Conservation (phyloP, 2,113 vertebrate species). For the Phrynosoma platyrhinos region DNA sequence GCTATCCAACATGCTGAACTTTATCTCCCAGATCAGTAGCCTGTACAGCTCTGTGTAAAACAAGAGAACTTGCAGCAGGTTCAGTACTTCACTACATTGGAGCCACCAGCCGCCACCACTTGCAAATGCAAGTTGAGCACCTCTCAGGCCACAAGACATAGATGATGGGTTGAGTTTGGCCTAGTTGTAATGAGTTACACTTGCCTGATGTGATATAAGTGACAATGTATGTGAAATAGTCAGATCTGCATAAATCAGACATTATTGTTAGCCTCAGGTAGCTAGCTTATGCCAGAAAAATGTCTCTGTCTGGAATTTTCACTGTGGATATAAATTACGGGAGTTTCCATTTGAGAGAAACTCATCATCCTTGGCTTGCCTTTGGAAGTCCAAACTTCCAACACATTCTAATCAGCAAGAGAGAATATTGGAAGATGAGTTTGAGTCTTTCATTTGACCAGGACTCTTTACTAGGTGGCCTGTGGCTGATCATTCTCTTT, state of each 20-base stretch:
- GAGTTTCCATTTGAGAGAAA: background rate
- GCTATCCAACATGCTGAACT: no score
- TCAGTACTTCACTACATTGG: no score
- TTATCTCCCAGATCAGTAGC: no score
- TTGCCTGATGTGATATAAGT: background rate
- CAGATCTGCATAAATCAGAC: background rate
- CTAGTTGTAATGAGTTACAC: background rate
- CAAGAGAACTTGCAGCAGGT: no score
- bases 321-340: background rate
- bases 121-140: background rate
- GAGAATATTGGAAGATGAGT: background rate
- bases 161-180: background rate
- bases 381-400: background rate
- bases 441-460: background rate
- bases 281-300: background rate
- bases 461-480: no score
- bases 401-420: background rate
- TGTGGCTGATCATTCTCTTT: no score
- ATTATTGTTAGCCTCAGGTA: background rate
- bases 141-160: background rate
- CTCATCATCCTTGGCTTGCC: background rate
- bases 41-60: no score
- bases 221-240: background rate
- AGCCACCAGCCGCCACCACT: no score
- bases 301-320: background rate